Conservation (phyloP, 2,888 invertebrate genomes). For the Asteroscopus sphinx region DNA sequence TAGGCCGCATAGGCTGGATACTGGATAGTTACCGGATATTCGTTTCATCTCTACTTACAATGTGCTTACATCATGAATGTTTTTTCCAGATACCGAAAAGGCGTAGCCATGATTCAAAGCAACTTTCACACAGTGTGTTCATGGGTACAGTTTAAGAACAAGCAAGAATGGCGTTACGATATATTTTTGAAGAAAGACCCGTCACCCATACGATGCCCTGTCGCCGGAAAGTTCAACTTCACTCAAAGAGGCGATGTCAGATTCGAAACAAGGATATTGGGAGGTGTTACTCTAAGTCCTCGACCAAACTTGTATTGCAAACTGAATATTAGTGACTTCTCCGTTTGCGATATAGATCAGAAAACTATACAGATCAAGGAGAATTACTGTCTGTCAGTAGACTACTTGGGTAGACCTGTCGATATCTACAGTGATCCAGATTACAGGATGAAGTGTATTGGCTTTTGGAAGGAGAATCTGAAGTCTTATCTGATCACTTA, state of each 20-base stretch:
- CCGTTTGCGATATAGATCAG: constrained; percentile 98
- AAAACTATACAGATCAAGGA: constrained; percentile 98
- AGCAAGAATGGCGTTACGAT: constrained; percentile 96
- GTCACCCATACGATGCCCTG: constrained; percentile 97
- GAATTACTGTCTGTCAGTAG: constrained; percentile 98
- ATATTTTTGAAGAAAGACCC: constrained; percentile 96
- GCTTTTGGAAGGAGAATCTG: constrained; percentile 99
- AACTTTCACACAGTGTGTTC: constrained; percentile 98
- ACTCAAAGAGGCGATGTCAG: constrained; percentile 96
- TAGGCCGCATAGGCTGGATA: no score
- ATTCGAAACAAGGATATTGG: constrained; percentile 98
- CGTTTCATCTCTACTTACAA: no score
- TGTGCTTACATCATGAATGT: no score
- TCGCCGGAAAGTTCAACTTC: constrained; percentile 99
- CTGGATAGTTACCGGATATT: no score
- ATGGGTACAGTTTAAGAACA: constrained; percentile 97
- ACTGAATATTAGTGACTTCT: constrained; percentile 98
- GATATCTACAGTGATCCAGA: constrained; percentile 99
- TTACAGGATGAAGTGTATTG: constrained; percentile 98
- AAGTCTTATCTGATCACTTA: constrained; percentile 98
- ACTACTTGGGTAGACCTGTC: constrained; percentile 97
- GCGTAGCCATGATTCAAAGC: constrained; percentile 96
- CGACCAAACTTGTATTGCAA: constrained; percentile 98
- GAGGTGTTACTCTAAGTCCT: constrained; percentile 98
- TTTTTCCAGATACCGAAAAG: constrained; percentile 93